These are phyloP conservation scores for Edolisoma coerulescens DNA, from an alignment of 2,113 vertebrate species.

Conservation along the genomic window DNA sequence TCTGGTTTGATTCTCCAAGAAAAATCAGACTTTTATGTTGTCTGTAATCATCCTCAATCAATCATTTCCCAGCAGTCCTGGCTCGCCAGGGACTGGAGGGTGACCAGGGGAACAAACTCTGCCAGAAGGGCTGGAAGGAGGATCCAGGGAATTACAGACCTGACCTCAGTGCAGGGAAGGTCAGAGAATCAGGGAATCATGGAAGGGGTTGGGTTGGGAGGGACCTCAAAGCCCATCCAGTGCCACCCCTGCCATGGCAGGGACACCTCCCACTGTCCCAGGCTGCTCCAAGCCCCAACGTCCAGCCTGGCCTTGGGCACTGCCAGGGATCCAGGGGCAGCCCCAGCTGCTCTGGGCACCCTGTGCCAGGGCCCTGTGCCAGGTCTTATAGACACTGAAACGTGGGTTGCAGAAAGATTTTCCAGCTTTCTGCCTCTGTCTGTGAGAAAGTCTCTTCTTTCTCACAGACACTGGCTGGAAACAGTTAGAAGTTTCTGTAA, in stretches of 20 bases:
- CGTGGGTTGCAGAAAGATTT: too few species aligned
- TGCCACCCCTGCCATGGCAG: not conserved
- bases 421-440: too few species aligned
- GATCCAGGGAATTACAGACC: not conserved
- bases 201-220: not conserved
- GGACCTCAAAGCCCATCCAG: rapidly evolving
- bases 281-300: not conserved
- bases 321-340: not conserved
- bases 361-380: not conserved
- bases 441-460: too few species aligned
- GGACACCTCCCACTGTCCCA: not conserved
- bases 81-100: not conserved
- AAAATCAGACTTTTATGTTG: not conserved
- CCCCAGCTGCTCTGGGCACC: not conserved
- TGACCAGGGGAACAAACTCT: not conserved
- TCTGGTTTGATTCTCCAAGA: not conserved
- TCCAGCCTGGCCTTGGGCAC: not conserved
- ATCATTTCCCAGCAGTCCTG: not conserved
- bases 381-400: too few species aligned
- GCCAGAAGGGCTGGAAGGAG: not conserved
- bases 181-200: rapidly evolving
- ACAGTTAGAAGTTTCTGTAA: too few species aligned
- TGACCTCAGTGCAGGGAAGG: not conserved
- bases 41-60: not conserved
- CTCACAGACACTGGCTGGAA: too few species aligned